These are phyloP conservation scores for Apis cerana DNA, from an alignment of 1,140 invertebrate species.

Conservation along the genomic window DNA sequence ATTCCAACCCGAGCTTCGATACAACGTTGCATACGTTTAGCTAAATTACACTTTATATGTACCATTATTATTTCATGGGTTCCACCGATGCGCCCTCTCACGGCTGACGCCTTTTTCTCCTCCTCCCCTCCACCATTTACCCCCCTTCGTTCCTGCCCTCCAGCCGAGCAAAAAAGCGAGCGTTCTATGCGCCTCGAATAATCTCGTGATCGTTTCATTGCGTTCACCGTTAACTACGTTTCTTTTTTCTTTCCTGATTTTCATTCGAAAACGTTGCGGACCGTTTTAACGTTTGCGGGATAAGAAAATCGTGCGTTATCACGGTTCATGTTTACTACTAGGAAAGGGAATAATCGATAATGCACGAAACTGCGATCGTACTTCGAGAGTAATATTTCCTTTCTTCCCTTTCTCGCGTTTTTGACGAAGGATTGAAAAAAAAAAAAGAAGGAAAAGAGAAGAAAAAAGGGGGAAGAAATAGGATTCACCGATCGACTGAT, in stretches of 20 bases:
- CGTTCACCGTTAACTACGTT: constrained; percentile 26
- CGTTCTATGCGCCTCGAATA: constrained; percentile 1
- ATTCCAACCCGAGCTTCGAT: constrained; percentile 66
- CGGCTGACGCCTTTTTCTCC: constrained; percentile 69
- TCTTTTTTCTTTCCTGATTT: background rate
- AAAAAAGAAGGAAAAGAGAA: background rate
- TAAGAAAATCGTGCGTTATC: constrained; percentile 4
- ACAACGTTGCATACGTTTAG: constrained; percentile 78
- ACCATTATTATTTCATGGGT: constrained; percentile 78
- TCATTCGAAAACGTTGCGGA: background rate
- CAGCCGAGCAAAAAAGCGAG: constrained; percentile 41
- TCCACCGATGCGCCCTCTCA: constrained; percentile 70
- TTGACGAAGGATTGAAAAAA: background rate
- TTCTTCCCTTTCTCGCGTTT: background rate
- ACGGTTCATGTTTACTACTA: constrained; percentile 17
- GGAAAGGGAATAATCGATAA: background rate
- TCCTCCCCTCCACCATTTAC: constrained; percentile 32
- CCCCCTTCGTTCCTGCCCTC: constrained; percentile 27
- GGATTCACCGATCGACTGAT: constrained; percentile 44
- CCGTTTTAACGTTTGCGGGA: constrained; percentile 16
- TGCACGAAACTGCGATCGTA: constrained; percentile 4
- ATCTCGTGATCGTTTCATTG: constrained; percentile 40
- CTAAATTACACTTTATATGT: constrained; percentile 79
- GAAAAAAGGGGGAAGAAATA: constrained; percentile 17
- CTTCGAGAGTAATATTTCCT: background rate